Conservation (phyloP, 2,113 vertebrate genomes). For the Haplotaxodon microlepis region DNA sequence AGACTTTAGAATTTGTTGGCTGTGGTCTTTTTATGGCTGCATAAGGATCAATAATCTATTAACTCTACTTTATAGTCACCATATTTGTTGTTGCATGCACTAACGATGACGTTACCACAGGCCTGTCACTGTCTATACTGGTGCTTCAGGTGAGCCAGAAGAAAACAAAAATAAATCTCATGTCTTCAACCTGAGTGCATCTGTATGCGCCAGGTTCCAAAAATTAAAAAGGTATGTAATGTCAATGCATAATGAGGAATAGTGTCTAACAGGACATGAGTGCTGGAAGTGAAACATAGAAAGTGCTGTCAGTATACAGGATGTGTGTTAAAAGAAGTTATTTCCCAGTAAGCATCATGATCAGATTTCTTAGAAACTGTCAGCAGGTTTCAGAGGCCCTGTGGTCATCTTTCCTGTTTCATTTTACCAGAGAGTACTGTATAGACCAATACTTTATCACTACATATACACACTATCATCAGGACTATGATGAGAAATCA, state of each 20-base stretch:
- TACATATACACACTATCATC: background rate
- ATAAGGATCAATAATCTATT: background rate
- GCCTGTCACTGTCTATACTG: background rate
- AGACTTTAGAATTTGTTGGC: background rate
- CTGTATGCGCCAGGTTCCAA: background rate
- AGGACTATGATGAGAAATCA: background rate
- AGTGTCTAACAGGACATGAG: background rate
- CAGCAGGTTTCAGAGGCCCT: background rate
- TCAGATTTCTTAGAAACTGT: background rate
- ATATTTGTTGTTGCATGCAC: background rate
- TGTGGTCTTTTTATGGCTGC: accelerated
- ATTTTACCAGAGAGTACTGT: accelerated
- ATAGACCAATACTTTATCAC: background rate
- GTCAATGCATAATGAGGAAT: accelerated
- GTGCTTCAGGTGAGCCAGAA: background rate
- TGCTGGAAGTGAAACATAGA: background rate
- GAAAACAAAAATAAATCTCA: background rate
- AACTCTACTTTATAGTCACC: background rate
- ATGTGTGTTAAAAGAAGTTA: background rate
- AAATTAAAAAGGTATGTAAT: background rate
- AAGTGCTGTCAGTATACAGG: background rate
- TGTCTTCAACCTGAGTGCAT: background rate
- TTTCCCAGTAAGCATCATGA: too few species aligned
- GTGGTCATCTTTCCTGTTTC: background rate
- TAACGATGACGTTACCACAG: background rate